phyloP scores from a whole-genome alignment of 2,888 invertebrate species.

The Phaonia tiefii region DNA sequence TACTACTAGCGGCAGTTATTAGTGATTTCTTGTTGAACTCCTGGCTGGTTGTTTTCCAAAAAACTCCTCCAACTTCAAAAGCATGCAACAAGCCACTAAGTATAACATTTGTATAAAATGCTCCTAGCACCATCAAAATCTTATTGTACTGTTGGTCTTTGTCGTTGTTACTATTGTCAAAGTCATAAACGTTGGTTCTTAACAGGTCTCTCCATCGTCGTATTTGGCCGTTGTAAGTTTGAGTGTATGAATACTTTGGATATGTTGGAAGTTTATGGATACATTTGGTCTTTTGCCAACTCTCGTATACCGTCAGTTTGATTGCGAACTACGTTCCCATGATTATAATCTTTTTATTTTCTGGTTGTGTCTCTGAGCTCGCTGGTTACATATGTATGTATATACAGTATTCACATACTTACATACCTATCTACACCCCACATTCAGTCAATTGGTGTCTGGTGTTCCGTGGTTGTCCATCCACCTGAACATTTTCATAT shows the following conservation, averaged over 20 bases:
- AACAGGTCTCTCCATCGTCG: slow-evolving; percentile 45
- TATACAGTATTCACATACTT: neutral
- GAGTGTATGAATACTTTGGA: too few species aligned
- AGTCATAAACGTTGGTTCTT: slow-evolving; percentile 53
- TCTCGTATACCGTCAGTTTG: slow-evolving; percentile 20
- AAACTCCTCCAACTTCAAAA: neutral
- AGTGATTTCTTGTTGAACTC: slow-evolving; percentile 14
- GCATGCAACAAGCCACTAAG: neutral
- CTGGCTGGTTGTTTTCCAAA: neutral
- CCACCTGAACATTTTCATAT: slow-evolving; percentile 57
- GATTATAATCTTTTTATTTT: slow-evolving; percentile 55
- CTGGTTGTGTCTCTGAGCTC: neutral
- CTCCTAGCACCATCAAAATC: slow-evolving; percentile 6
- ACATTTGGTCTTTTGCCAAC: slow-evolving; percentile 18
- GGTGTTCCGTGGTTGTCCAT: slow-evolving; percentile 44
- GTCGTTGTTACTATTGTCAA: slow-evolving; percentile 41
- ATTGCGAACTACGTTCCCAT: slow-evolving; percentile 57
- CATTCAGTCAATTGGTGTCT: slow-evolving; percentile 17
- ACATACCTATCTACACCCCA: slow-evolving; percentile 29
- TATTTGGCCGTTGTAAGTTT: too few species aligned
- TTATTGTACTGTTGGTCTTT: slow-evolving; percentile 2
- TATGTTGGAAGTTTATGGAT: too few species aligned
- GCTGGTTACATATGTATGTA: neutral
- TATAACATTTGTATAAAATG: neutral
- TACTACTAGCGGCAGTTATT: slow-evolving; percentile 55